Conservation (phyloP, 2,888 invertebrate species). For the Diplazon laetatorius region DNA sequence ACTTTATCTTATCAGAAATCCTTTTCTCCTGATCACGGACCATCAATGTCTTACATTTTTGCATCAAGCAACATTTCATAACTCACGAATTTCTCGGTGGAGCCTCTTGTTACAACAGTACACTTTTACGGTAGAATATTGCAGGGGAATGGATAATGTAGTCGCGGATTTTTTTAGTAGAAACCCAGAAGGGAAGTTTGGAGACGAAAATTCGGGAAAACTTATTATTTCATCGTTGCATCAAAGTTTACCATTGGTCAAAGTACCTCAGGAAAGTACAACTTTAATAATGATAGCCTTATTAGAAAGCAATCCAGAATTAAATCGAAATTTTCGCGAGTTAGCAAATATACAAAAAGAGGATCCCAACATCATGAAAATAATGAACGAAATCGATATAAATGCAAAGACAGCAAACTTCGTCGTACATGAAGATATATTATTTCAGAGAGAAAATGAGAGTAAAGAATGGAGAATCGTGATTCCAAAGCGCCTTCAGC, state of each 20-base stretch:
- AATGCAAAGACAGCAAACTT: not conserved
- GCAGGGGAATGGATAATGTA: constrained; percentile 68
- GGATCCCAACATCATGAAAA: not conserved
- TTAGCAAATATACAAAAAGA: too few species aligned
- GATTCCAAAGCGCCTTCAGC: not conserved
- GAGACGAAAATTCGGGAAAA: not conserved
- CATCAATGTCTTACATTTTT: constrained; percentile 24
- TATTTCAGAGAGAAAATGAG: not conserved
- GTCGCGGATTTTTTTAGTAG: constrained; percentile 72
- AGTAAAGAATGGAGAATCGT: constrained; percentile 1
- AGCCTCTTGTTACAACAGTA: not conserved
- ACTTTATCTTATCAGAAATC: constrained; percentile 6
- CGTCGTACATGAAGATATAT: not conserved
- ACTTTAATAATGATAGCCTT: too few species aligned
- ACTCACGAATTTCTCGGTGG: not conserved
- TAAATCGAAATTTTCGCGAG: too few species aligned
- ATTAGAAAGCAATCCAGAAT: too few species aligned
- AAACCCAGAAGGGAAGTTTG: constrained; percentile 59
- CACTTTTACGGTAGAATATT: constrained; percentile 52
- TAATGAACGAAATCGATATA: not conserved
- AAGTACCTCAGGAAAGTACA: too few species aligned
- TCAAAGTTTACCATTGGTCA: not conserved
- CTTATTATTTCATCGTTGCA: constrained; percentile 10
- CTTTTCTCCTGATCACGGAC: constrained; percentile 14
- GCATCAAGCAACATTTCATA: not conserved